Conservation (phyloP, 2,888 invertebrate species). For the Acheta domesticus region DNA sequence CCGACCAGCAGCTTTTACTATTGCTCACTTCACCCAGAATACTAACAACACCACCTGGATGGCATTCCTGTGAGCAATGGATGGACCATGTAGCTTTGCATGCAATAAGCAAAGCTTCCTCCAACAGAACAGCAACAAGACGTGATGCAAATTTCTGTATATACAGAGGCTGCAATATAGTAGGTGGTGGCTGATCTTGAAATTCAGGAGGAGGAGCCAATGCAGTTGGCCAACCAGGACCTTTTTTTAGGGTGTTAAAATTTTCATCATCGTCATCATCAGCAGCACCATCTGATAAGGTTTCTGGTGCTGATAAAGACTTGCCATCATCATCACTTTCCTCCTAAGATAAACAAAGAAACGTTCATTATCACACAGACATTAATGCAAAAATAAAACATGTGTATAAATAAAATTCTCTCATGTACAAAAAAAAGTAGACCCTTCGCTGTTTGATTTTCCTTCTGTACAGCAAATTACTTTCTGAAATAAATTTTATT, state of each 20-base stretch:
- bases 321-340: slow-evolving; percentile 78
- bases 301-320: slow-evolving; percentile 74
- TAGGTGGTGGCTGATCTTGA: slow-evolving; percentile 57
- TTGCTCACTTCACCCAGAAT: slow-evolving; percentile 19
- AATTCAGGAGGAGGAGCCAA: slow-evolving; percentile 85
- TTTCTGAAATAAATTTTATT: no score
- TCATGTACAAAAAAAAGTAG: no score
- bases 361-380: slow-evolving; percentile 34
- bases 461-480: no score
- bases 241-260: slow-evolving; percentile 79
- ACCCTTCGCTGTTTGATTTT: no score
- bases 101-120: slow-evolving; percentile 52
- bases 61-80: slow-evolving; percentile 41
- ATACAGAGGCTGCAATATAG: slow-evolving; percentile 30
- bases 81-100: slow-evolving; percentile 44
- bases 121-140: slow-evolving; percentile 50
- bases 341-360: slow-evolving; percentile 56
- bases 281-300: slow-evolving; percentile 61
- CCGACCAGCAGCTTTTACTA: slow-evolving; percentile 34
- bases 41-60: slow-evolving; percentile 31
- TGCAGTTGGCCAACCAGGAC: slow-evolving; percentile 60
- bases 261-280: slow-evolving; percentile 52
- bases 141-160: slow-evolving; percentile 51
- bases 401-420: not conserved
- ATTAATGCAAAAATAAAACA: slow-evolving; percentile 32